A percentile compares a stretch with the other conserved stretches of the same genome.
phyloP scores from a whole-genome alignment of 2,113 vertebrate species.

The Thryonomys swinderianus region DNA sequence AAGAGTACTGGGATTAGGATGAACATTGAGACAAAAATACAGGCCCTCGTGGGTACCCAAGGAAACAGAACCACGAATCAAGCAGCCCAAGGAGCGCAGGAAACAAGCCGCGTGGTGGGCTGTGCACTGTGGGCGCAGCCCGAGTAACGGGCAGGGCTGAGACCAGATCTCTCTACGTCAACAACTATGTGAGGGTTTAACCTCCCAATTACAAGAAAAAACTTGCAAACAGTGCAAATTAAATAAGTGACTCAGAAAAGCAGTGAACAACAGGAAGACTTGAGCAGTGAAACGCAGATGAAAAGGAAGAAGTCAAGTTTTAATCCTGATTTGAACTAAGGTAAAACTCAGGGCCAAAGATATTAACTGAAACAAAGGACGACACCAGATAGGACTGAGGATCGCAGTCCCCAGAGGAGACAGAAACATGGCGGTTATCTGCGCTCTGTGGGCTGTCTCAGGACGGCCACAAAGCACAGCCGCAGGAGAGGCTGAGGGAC shows the following conservation, averaged over 20 bases:
- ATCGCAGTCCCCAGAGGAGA: neutral
- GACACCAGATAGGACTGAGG: neutral
- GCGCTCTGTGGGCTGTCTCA: accelerated
- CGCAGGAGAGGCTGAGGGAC: neutral
- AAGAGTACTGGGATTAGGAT: neutral
- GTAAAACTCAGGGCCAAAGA: neutral
- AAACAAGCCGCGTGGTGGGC: neutral
- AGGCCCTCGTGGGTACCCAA: neutral
- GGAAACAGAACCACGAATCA: neutral
- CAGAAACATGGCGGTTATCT: neutral
- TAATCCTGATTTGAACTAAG: neutral
- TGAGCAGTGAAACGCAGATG: neutral
- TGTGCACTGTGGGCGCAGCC: neutral
- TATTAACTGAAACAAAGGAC: neutral
- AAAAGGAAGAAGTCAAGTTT: neutral
- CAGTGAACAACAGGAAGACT: too few relatives aligned
- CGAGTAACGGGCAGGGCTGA: neutral
- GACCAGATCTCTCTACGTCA: neutral
- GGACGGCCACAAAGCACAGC: neutral
- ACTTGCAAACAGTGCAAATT: neutral
- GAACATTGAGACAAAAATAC: neutral
- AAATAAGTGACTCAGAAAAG: neutral
- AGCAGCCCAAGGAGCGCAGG: neutral
- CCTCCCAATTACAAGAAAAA: neutral
- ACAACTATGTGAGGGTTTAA: neutral